These are phyloP conservation scores for Euplagia quadripunctaria DNA, from an alignment of 2,888 invertebrate genomes.

Conservation along the genomic window DNA sequence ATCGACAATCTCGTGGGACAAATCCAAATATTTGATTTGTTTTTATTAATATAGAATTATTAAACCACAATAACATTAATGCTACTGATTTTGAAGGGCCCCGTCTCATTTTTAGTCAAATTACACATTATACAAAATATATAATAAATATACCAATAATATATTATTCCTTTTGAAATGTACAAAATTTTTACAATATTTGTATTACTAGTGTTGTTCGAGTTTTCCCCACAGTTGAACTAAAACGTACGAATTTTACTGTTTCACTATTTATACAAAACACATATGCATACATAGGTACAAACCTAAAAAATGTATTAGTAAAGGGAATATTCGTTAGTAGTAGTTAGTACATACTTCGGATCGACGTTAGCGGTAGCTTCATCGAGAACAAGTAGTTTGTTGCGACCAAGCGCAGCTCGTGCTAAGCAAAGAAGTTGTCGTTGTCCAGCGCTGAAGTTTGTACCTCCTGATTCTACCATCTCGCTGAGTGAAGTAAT, in stretches of 20 bases:
- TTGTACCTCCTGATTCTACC: conserved; percentile 92
- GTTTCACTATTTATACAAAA: not conserved
- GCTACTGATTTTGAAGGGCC: no score
- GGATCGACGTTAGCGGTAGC: conserved; percentile 97
- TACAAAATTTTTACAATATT: no score
- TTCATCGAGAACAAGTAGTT: conserved; percentile 95
- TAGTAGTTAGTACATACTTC: conserved; percentile 80
- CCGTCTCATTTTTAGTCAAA: no score
- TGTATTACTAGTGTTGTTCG: no score
- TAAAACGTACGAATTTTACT: not conserved
- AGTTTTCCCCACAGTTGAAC: not conserved
- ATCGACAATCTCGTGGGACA: no score
- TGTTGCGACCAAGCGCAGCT: conserved; percentile 92
- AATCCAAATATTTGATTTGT: no score
- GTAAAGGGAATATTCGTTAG: not conserved
- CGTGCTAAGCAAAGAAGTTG: conserved; percentile 96
- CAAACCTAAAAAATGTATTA: not conserved
- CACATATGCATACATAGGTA: not conserved
- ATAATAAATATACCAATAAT: no score
- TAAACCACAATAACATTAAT: no score
- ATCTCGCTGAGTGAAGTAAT: conserved; percentile 87
- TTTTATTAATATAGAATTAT: no score
- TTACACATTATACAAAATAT: no score
- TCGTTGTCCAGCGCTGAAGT: conserved; percentile 96
- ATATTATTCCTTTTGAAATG: no score